A percentile compares a stretch with the other conserved stretches of the same genome.
Conservation (phyloP, 1,140 invertebrate genomes). For the Proctacanthus coquilletti region DNA sequence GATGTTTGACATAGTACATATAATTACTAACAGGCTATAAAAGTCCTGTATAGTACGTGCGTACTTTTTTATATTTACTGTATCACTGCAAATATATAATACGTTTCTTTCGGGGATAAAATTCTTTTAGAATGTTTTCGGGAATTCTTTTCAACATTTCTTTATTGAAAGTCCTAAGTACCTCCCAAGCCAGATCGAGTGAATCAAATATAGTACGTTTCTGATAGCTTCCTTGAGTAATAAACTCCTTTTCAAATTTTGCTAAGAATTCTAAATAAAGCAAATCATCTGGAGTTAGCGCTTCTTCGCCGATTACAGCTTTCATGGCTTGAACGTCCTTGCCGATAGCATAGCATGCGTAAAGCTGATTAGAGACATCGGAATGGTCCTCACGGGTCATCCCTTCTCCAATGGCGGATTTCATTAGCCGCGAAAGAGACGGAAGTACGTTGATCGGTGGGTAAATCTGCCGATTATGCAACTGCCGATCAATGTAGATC, state of each 20-base stretch:
- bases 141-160: constrained; percentile 41
- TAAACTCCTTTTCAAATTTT: constrained; percentile 52
- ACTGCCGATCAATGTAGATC: constrained; percentile 48
- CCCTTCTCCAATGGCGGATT: constrained; percentile 55
- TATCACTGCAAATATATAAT: too few relatives aligned
- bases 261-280: constrained; percentile 45
- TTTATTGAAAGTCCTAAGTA: constrained; percentile 41
- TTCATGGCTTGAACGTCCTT: constrained; percentile 61
- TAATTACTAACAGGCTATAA: too few relatives aligned
- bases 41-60: too few relatives aligned
- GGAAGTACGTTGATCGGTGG: constrained; percentile 58
- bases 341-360: constrained; percentile 55
- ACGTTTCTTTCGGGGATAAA: too few relatives aligned
- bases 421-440: constrained; percentile 56
- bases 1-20: too few relatives aligned
- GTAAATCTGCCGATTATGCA: constrained; percentile 53
- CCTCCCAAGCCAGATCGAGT: constrained; percentile 40
- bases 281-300: constrained; percentile 44
- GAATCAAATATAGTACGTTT: constrained; percentile 38
- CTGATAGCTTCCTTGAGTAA: constrained; percentile 37
- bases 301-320: constrained; percentile 61
- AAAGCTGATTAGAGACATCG: constrained; percentile 59
- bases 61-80: too few relatives aligned
- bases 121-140: neutral
- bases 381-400: constrained; percentile 59